Evolutionary conservation across 64 coral and sea anemone species (phyloP).

Genomic region (Pachyseris speciosa): DNA sequence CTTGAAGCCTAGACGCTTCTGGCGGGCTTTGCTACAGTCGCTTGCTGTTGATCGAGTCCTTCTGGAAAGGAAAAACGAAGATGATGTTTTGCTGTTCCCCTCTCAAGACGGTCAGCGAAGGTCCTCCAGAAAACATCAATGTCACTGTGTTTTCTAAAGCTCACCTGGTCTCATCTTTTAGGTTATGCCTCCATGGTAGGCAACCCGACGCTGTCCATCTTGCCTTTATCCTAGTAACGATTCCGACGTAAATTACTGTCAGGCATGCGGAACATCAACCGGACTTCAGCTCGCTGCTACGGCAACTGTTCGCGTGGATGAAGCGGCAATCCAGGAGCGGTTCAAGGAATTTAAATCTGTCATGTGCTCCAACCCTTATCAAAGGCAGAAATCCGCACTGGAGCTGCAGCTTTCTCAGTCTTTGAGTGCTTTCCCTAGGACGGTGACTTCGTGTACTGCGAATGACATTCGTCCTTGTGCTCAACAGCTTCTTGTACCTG

Average conservation of each 20-base stretch:
- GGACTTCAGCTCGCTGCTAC: background rate
- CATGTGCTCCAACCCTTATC: background rate
- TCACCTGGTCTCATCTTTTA: background rate
- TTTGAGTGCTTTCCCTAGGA: background rate
- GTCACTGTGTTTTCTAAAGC: background rate
- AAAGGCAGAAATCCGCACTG: background rate
- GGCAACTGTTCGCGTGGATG: background rate
- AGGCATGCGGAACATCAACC: no score
- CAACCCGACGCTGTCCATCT: background rate
- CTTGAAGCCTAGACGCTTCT: background rate
- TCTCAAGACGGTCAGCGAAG: background rate
- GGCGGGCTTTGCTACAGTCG: slow-evolving; percentile 12
- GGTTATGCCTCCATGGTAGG: slow-evolving; percentile 36
- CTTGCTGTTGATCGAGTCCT: background rate
- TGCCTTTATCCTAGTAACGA: slow-evolving; percentile 48
- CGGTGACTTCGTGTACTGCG: background rate
- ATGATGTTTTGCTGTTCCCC: background rate
- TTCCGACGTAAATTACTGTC: background rate
- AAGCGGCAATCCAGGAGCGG: background rate
- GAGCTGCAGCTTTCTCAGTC: background rate
- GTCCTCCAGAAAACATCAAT: background rate
- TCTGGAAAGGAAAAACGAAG: background rate
- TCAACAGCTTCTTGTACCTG: slow-evolving; percentile 6
- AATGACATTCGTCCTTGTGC: background rate
- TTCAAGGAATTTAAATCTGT: background rate